Evolutionary conservation across 2,797 vertebrate genomes (phyloP).

Genomic region (Bradypodion pumilum): DNA sequence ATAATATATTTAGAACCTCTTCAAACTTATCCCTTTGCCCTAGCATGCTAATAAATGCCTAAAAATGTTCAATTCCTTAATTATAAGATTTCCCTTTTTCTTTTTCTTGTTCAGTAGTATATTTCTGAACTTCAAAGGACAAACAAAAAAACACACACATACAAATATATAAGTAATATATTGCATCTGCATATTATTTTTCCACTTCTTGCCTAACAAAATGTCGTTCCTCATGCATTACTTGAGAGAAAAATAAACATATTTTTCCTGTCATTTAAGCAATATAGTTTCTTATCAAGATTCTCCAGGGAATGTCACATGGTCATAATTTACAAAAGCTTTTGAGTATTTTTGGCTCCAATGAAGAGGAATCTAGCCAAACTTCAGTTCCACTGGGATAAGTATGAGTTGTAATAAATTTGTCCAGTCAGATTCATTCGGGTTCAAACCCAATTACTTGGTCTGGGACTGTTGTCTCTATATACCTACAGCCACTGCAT

Average conservation of each 20-base stretch:
- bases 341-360: constrained; percentile 13
- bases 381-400: constrained; percentile 3
- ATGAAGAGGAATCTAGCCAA: not conserved
- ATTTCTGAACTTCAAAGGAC: constrained; percentile 23
- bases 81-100: constrained; percentile 14
- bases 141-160: not conserved
- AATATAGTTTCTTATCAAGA: constrained; percentile 32
- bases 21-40: constrained; percentile 29
- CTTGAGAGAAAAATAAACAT: not conserved
- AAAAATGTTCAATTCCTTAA: constrained; percentile 7
- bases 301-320: constrained; percentile 41
- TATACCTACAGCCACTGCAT: not conserved
- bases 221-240: constrained; percentile 1
- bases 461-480: not conserved
- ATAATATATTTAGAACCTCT: constrained; percentile 35
- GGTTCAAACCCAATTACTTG: not conserved
- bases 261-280: constrained; percentile 10
- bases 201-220: constrained; percentile 40
- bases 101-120: constrained; percentile 28
- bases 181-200: constrained; percentile 48
- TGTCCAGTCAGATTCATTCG: not conserved
- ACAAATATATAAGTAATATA: constrained; percentile 45
- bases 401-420: not conserved
- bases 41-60: constrained; percentile 16
- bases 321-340: constrained; percentile 31